Conservation (phyloP, 2,888 invertebrate species). For the Cecidostiba fungosa region DNA sequence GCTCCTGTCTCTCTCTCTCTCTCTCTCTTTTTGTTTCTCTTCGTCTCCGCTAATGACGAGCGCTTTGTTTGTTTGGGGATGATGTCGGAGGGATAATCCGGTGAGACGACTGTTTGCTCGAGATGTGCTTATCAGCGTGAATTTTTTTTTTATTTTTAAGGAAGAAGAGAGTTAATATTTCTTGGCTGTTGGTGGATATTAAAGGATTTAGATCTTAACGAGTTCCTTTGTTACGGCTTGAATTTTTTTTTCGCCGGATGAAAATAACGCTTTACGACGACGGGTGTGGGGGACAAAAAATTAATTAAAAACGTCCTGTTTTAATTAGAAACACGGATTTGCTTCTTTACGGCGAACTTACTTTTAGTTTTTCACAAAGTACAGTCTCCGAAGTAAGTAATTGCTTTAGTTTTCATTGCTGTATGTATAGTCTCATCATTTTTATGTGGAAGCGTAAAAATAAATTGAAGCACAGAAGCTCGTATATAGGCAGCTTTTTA, state of each 20-base stretch:
- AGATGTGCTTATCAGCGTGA: background rate
- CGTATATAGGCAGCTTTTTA: background rate
- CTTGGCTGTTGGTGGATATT: background rate
- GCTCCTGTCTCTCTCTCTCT: background rate
- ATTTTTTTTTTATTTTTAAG: background rate
- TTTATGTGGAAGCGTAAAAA: background rate
- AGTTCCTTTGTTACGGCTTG: background rate
- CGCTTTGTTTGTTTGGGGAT: background rate
- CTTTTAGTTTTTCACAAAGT: background rate
- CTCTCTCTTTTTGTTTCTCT: background rate
- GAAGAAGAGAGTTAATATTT: background rate
- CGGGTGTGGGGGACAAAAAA: background rate
- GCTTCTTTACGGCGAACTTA: conserved; percentile 2
- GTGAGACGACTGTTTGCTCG: background rate
- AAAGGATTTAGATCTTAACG: background rate
- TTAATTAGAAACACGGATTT: background rate
- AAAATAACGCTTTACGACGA: background rate
- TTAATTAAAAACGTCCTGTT: conserved; percentile 10
- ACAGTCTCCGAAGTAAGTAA: background rate
- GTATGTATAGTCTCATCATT: background rate
- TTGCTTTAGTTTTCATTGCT: background rate
- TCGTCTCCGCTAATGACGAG: background rate
- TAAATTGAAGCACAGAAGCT: background rate
- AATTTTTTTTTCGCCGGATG: background rate
- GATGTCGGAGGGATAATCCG: background rate